Evolutionary conservation across 2,797 vertebrate genomes (phyloP).

Genomic region (Acipenser ruthenus): DNA sequence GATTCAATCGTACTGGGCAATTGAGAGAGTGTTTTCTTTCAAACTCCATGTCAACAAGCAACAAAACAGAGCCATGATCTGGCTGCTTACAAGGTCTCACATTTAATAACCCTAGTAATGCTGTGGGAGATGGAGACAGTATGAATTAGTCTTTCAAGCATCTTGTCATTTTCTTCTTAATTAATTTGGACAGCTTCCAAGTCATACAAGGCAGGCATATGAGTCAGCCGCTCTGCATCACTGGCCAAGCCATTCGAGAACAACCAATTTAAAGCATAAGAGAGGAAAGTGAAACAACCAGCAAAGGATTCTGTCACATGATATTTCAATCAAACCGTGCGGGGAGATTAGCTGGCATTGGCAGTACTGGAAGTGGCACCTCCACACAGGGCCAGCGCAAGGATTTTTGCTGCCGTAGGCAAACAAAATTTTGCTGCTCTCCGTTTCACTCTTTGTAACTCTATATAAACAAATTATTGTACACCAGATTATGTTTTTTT

Average conservation of each 20-base stretch:
- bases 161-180: slow-evolving; percentile 43
- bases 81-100: slow-evolving; percentile 17
- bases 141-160: slow-evolving; percentile 27
- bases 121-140: slow-evolving; percentile 34
- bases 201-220: slow-evolving; percentile 12
- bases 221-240: slow-evolving; percentile 11
- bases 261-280: slow-evolving; percentile 3
- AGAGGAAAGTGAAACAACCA: not conserved
- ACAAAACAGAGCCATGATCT: not conserved
- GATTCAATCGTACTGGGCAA: slow-evolving; percentile 34
- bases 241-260: slow-evolving; percentile 6
- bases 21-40: slow-evolving; percentile 13
- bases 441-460: too few species aligned
- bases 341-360: too few species aligned
- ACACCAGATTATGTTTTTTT: too few species aligned
- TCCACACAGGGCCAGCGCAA: too few species aligned
- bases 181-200: slow-evolving; percentile 44
- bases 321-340: not conserved
- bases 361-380: too few species aligned
- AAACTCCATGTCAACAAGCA: not conserved
- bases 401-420: too few species aligned
- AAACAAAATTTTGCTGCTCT: too few species aligned
- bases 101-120: slow-evolving; percentile 49
- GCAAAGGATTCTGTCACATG: not conserved
- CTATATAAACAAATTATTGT: too few species aligned